phyloP scores from a whole-genome alignment of 2,797 vertebrate genomes.

The Crocodylus rhombifer region DNA sequence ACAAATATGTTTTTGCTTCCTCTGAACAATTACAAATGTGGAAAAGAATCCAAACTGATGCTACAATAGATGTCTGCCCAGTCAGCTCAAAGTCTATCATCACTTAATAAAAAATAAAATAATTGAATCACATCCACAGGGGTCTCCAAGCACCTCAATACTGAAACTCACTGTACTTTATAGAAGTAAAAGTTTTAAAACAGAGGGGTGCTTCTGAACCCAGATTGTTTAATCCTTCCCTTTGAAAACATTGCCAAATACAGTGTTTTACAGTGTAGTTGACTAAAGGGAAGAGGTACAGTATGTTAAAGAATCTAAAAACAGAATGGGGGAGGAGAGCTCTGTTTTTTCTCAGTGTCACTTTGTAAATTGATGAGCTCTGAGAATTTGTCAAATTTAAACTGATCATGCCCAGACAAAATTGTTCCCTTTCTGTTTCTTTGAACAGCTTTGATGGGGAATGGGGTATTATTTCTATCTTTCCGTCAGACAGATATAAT shows the following conservation, averaged over 20 bases:
- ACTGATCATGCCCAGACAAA: slow-evolving; percentile 36
- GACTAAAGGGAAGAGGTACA: slow-evolving; percentile 30
- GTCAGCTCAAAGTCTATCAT: background rate
- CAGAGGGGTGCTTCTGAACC: slow-evolving; percentile 36
- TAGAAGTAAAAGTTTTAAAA: slow-evolving; percentile 33
- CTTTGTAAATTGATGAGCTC: slow-evolving; percentile 54
- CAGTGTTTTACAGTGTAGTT: slow-evolving; percentile 45
- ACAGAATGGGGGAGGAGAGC: background rate
- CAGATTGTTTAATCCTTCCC: slow-evolving; percentile 44
- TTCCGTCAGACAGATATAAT: slow-evolving; percentile 48
- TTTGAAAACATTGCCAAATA: slow-evolving; percentile 50
- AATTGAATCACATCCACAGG: background rate
- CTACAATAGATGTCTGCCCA: background rate
- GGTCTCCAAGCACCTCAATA: background rate
- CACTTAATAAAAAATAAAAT: background rate
- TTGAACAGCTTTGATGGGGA: slow-evolving; percentile 36
- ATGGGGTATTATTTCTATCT: slow-evolving; percentile 56
- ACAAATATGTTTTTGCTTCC: slow-evolving; percentile 5
- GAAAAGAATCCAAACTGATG: slow-evolving; percentile 32
- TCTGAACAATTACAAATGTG: background rate
- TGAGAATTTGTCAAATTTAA: slow-evolving; percentile 62
- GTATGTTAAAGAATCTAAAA: slow-evolving; percentile 17
- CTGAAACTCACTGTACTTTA: slow-evolving; percentile 5
- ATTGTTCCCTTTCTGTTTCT: slow-evolving; percentile 40
- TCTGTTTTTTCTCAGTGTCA: slow-evolving; percentile 67